phyloP scores from a whole-genome alignment of 1,140 invertebrate genomes.

The Saxidomus purpurata region DNA sequence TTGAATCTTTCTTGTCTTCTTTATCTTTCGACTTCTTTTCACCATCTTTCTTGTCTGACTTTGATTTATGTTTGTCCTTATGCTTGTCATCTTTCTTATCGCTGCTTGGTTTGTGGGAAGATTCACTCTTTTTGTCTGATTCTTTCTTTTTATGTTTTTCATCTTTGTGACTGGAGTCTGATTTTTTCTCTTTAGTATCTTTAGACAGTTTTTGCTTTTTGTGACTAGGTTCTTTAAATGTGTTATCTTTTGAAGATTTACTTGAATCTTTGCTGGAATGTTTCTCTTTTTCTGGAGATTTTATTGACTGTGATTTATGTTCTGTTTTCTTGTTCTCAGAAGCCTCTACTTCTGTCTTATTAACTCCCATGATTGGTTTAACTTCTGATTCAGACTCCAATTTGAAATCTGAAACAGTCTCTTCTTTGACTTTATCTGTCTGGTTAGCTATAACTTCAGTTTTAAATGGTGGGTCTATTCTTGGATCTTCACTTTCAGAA shows the following conservation, averaged over 20 bases:
- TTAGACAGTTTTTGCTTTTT: constrained; percentile 61
- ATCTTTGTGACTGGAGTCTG: constrained; percentile 59
- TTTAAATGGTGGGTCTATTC: not conserved
- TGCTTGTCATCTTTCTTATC: constrained; percentile 64
- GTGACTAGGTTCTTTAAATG: constrained; percentile 56
- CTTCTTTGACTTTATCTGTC: not conserved
- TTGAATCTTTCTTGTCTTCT: constrained; percentile 51
- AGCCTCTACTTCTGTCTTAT: constrained; percentile 46
- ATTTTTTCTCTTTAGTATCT: constrained; percentile 54
- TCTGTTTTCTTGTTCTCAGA: constrained; percentile 39
- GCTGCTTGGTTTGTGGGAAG: constrained; percentile 54
- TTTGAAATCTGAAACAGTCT: not conserved
- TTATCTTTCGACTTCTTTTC: constrained; percentile 63
- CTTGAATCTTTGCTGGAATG: constrained; percentile 40
- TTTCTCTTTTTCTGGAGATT: constrained; percentile 54
- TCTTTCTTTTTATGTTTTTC: constrained; percentile 63
- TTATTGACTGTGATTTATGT: not conserved
- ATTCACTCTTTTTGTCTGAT: constrained; percentile 33
- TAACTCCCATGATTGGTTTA: constrained; percentile 5
- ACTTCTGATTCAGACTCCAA: constrained; percentile 21
- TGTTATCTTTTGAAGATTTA: constrained; percentile 54
- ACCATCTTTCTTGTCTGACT: constrained; percentile 64
- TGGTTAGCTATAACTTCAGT: not conserved
- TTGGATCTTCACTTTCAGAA: not conserved
- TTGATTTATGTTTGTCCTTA: constrained; percentile 64